Evolutionary conservation across 2,888 invertebrate genomes (phyloP).

Genomic region (Temnothorax rugatulus): DNA sequence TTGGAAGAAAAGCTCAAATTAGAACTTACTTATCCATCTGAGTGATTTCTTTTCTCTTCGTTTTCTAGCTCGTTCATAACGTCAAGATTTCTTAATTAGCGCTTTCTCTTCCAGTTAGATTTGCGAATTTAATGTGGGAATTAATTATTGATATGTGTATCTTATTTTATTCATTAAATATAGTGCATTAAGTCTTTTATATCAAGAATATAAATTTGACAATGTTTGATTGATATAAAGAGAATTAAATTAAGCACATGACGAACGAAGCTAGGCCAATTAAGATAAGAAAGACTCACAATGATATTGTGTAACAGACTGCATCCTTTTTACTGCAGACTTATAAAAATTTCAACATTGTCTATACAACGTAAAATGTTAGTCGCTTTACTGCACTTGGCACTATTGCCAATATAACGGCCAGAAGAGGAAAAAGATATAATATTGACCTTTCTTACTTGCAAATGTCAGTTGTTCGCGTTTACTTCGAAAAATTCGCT

Average conservation of each 20-base stretch:
- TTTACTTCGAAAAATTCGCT: constrained; percentile 63
- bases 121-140: not conserved
- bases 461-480: constrained; percentile 44
- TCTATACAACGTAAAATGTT: constrained; percentile 25
- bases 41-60: constrained; percentile 9
- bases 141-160: not conserved
- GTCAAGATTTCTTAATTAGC: constrained; percentile 38
- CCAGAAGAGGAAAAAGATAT: constrained; percentile 59
- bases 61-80: constrained; percentile 6
- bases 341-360: not conserved
- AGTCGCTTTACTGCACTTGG: constrained; percentile 51
- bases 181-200: not conserved
- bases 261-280: not conserved
- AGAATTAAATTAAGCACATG: not conserved
- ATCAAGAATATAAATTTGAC: not conserved
- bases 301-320: not conserved
- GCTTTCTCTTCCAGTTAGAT: not conserved
- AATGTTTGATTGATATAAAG: constrained; percentile 7
- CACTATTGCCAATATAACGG: constrained; percentile 55
- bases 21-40: constrained; percentile 72
- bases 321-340: constrained; percentile 6
- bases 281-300: not conserved
- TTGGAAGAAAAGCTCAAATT: constrained; percentile 77
- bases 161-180: not conserved
- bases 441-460: constrained; percentile 70